Evolutionary conservation across 2,888 invertebrate genomes (phyloP).

Genomic region (Hedychridium roseum): DNA sequence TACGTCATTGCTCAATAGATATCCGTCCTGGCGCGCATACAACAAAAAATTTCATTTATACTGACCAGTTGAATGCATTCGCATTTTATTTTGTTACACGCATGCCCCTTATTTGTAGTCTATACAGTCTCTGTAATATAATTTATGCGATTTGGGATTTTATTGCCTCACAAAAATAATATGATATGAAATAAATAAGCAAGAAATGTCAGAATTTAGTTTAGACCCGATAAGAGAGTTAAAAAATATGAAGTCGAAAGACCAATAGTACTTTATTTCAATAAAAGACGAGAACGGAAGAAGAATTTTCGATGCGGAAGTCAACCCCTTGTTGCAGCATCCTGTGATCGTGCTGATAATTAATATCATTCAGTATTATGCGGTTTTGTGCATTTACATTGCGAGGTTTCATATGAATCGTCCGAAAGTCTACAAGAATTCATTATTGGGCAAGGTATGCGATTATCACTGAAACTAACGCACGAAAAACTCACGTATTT

Average conservation of each 20-base stretch:
- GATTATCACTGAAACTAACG: too few relatives aligned
- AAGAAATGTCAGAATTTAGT: conserved; percentile 1
- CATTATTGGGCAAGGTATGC: too few relatives aligned
- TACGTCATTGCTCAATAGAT: too few relatives aligned
- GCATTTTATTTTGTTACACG: too few relatives aligned
- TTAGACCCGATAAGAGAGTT: conserved; percentile 12
- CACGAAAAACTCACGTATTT: conserved; percentile 57
- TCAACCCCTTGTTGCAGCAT: conserved; percentile 56
- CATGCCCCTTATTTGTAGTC: too few relatives aligned
- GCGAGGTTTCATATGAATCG: conserved; percentile 58
- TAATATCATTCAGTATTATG: conserved; percentile 52
- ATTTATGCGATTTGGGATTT: too few relatives aligned
- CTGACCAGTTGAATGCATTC: too few relatives aligned
- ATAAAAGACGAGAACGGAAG: conserved; percentile 46
- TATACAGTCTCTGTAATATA: too few relatives aligned
- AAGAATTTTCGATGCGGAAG: conserved; percentile 58
- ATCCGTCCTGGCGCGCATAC: too few relatives aligned
- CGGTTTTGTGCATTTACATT: conserved; percentile 56
- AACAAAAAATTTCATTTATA: too few relatives aligned
- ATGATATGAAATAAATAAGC: too few relatives aligned
- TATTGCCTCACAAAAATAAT: too few relatives aligned
- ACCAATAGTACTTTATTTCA: conserved; percentile 26
- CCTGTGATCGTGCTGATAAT: conserved; percentile 51
- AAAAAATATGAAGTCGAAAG: conserved; percentile 7
- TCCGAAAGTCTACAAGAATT: conserved; percentile 46